phyloP scores from a whole-genome alignment of 2,888 invertebrate species.

The Agrochola macilenta region DNA sequence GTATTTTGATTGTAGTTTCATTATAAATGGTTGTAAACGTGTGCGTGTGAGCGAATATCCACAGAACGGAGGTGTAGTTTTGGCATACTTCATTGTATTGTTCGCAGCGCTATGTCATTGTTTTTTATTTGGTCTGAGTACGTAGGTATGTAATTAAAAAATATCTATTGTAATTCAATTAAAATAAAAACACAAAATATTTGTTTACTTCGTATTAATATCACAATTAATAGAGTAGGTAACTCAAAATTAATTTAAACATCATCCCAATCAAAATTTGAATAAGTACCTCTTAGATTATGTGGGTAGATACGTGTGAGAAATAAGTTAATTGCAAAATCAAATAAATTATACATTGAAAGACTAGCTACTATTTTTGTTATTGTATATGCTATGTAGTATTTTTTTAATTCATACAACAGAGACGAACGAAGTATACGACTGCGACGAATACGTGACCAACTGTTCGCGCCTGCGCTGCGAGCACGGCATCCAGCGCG shows the following conservation, averaged over 20 bases:
- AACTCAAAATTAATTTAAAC: not conserved
- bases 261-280: not conserved
- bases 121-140: no score
- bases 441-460: conserved; percentile 76
- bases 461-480: conserved; percentile 93
- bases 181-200: not conserved
- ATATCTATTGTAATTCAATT: not conserved
- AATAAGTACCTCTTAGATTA: not conserved
- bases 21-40: no score
- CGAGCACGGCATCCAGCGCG: conserved; percentile 93
- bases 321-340: not conserved
- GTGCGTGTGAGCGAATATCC: no score
- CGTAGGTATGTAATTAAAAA: not conserved
- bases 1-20: no score
- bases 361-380: not conserved
- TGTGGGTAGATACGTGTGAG: not conserved
- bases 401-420: not conserved
- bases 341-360: not conserved
- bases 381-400: no score
- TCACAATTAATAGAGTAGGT: not conserved
- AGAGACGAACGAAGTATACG: conserved; percentile 67
- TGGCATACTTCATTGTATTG: no score
- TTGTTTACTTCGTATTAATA: not conserved
- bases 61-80: no score
- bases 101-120: no score